Percentiles rank a stretch among this genome's conserved stretches.
Evolutionary conservation across 1,140 invertebrate species (phyloP).

Genomic region (Helicoverpa zea): DNA sequence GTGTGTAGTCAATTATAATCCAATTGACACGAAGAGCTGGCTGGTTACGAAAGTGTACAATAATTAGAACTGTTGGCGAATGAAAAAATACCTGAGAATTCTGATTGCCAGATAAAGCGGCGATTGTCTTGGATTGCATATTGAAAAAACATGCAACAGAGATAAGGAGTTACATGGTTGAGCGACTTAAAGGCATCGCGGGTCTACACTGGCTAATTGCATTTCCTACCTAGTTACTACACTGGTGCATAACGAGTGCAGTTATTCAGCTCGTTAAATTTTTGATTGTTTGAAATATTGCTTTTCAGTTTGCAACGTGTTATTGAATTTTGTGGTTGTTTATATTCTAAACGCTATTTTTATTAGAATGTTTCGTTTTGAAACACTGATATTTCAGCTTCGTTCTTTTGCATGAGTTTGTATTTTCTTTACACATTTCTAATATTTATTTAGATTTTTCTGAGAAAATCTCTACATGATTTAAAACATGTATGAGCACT

Average conservation of each 20-base stretch:
- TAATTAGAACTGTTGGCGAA: conserved; percentile 82
- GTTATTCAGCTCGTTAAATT: conserved; percentile 57
- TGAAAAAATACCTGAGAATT: conserved; percentile 85
- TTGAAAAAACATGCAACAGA: conserved; percentile 86
- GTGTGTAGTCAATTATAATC: conserved; percentile 57
- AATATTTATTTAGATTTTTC: background rate
- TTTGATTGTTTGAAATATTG: conserved; percentile 55
- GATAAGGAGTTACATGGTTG: conserved; percentile 83
- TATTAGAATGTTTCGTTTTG: background rate
- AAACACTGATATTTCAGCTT: too few relatives aligned
- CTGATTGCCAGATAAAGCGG: conserved; percentile 80
- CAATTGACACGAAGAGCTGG: conserved; percentile 78
- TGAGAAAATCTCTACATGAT: background rate
- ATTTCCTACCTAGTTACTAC: conserved; percentile 83
- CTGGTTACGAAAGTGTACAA: conserved; percentile 79
- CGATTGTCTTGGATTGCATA: conserved; percentile 85
- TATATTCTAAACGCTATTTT: background rate
- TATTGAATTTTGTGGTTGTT: conserved; percentile 12
- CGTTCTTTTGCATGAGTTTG: too few relatives aligned
- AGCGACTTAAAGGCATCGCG: conserved; percentile 78
- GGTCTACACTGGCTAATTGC: conserved; percentile 79
- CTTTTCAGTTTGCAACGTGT: conserved; percentile 22
- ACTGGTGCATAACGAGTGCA: conserved; percentile 76
- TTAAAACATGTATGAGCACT: conserved; percentile 9
- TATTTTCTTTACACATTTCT: background rate